Conservation (phyloP, 2,888 invertebrate species). For the Bellardia pandia region DNA sequence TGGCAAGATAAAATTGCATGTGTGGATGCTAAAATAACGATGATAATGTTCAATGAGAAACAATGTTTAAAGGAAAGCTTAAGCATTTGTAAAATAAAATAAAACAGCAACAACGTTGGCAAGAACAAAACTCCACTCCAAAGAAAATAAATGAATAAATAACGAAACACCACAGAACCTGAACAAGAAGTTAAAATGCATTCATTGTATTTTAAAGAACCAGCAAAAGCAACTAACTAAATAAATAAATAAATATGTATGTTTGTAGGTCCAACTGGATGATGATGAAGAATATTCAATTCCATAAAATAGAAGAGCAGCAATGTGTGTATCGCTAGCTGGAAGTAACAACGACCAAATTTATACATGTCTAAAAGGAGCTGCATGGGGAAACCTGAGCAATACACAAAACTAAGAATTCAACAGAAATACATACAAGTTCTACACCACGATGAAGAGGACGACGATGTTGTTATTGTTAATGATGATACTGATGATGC, state of each 20-base stretch:
- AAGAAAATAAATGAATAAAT: too few relatives aligned
- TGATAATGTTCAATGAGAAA: slow-evolving; percentile 47
- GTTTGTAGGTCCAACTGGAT: slow-evolving; percentile 32
- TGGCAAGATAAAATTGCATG: slow-evolving; percentile 51
- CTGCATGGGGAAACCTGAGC: slow-evolving; percentile 43
- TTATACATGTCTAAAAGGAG: background rate
- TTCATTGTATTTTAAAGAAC: slow-evolving; percentile 58
- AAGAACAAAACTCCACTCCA: slow-evolving; percentile 30
- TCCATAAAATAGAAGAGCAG: slow-evolving; percentile 19
- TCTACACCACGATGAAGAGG: slow-evolving; percentile 18
- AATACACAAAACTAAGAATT: slow-evolving; percentile 28
- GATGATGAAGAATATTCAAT: slow-evolving; percentile 38
- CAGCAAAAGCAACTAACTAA: slow-evolving; percentile 8
- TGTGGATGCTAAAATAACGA: slow-evolving; percentile 53
- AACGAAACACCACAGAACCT: slow-evolving; percentile 4
- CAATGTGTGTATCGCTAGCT: slow-evolving; percentile 4
- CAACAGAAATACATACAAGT: slow-evolving; percentile 9
- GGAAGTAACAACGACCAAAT: slow-evolving; percentile 46
- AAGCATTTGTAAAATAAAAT: slow-evolving; percentile 51
- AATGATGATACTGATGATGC: slow-evolving; percentile 24
- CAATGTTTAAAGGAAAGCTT: slow-evolving; percentile 66
- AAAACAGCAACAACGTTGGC: slow-evolving; percentile 21
- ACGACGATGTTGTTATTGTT: slow-evolving; percentile 22
- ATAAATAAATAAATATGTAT: slow-evolving; percentile 7
- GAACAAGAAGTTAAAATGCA: slow-evolving; percentile 49